Evolutionary conservation across 1,140 invertebrate species (phyloP).

Genomic region (Potamilus streckersoni): DNA sequence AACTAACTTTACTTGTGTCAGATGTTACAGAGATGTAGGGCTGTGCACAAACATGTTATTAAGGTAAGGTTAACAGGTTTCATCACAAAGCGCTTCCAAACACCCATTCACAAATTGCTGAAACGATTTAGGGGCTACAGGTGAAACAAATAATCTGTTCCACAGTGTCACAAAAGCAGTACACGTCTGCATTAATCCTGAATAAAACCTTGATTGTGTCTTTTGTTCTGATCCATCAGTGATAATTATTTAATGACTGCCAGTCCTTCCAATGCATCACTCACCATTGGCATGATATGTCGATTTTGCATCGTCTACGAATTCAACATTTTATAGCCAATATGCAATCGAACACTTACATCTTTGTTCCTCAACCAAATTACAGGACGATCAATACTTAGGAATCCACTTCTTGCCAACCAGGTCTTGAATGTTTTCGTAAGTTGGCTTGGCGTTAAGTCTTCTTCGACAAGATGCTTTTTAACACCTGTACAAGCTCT

Average conservation of each 20-base stretch:
- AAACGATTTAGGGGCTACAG: constrained; percentile 35
- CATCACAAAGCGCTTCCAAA: constrained; percentile 17
- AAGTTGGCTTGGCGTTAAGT: too few relatives aligned
- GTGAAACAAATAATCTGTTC: constrained; percentile 34
- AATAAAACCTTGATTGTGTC: constrained; percentile 23
- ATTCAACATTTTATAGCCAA: constrained; percentile 2
- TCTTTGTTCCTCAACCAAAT: constrained; percentile 36
- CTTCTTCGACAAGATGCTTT: too few relatives aligned
- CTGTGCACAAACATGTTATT: constrained; percentile 33
- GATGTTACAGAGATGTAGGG: constrained; percentile 22
- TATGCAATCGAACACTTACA: constrained; percentile 15
- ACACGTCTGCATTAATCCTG: too few relatives aligned
- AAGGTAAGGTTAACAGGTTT: constrained; percentile 31
- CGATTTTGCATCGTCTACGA: constrained; percentile 9
- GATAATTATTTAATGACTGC: constrained; percentile 16
- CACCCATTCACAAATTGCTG: constrained; percentile 33
- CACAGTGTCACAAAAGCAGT: constrained; percentile 30
- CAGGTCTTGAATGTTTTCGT: background rate
- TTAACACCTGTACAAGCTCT: too few relatives aligned
- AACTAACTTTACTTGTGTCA: constrained; percentile 54
- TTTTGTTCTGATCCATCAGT: constrained; percentile 24
- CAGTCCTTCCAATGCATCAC: constrained; percentile 22
- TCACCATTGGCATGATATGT: constrained; percentile 24
- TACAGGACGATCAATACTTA: constrained; percentile 6
- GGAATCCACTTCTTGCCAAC: background rate